Percentiles rank a stretch among this genome's conserved stretches.
Conservation (phyloP, 2,113 vertebrate genomes). For the Larimichthys polyactis region DNA sequence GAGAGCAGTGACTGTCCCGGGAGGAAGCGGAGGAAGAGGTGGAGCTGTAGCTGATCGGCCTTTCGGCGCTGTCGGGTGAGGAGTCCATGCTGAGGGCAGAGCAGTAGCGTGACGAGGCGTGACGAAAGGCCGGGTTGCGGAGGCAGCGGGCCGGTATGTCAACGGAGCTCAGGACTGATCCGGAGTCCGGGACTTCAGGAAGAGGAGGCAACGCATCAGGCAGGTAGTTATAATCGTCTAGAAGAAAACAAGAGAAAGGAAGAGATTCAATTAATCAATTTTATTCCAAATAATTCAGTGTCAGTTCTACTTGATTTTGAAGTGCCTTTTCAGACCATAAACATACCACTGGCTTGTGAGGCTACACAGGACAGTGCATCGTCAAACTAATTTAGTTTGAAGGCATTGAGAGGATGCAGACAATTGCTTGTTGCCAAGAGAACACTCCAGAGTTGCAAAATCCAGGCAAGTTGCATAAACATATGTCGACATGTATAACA, state of each 20-base stretch:
- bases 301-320: not conserved
- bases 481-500: not conserved
- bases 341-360: not conserved
- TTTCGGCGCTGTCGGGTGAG: constrained; percentile 89
- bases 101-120: constrained; percentile 77
- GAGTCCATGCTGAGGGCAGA: constrained; percentile 91
- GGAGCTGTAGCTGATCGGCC: constrained; percentile 96
- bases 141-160: constrained; percentile 80
- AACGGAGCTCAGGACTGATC: constrained; percentile 79
- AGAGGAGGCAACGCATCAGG: constrained; percentile 87
- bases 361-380: not conserved
- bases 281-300: too few species aligned
- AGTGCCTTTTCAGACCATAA: not conserved
- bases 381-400: not conserved
- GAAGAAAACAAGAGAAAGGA: constrained; percentile 13
- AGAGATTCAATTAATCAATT: not conserved
- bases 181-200: constrained; percentile 82
- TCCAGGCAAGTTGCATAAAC: not conserved
- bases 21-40: constrained; percentile 97
- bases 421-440: not conserved
- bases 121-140: constrained; percentile 76
- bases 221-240: constrained; percentile 89
- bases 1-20: constrained; percentile 95
- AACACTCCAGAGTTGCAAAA: not conserved
- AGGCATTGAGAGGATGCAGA: not conserved